Percentiles rank a stretch among this genome's conserved stretches.
phyloP scores from a whole-genome alignment of 2,797 vertebrate species.

The Eospalax fontanierii region DNA sequence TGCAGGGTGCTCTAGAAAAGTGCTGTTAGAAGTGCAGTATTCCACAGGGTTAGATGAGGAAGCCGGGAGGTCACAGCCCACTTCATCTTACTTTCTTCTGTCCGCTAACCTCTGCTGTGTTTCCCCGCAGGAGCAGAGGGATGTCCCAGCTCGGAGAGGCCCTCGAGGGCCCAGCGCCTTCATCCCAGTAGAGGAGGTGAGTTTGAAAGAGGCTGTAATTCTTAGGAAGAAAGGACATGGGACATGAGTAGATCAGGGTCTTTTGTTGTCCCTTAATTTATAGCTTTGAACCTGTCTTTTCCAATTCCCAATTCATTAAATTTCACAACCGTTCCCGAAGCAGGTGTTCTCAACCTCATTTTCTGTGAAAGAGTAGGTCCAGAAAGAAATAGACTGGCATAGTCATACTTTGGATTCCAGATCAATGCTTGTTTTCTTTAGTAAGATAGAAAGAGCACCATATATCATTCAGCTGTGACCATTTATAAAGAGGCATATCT shows the following conservation, averaged over 20 bases:
- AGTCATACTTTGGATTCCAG: background rate
- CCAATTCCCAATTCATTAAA: constrained; percentile 44
- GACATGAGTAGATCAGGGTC: background rate
- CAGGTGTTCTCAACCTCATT: background rate
- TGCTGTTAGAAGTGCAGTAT: background rate
- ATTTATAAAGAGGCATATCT: background rate
- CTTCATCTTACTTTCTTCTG: background rate
- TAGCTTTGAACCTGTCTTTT: constrained; percentile 33
- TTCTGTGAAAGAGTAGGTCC: constrained; percentile 52
- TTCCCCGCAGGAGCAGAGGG: constrained; percentile 89
- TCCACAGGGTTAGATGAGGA: background rate
- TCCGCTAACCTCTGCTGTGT: background rate
- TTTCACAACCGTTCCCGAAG: background rate
- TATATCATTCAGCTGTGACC: constrained; percentile 8
- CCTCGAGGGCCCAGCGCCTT: constrained; percentile 92
- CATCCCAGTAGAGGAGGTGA: constrained; percentile 92
- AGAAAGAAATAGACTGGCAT: background rate
- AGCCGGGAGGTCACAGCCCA: background rate
- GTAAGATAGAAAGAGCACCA: background rate
- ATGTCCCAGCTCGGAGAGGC: constrained; percentile 87
- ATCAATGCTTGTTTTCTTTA: background rate
- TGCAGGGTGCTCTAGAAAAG: background rate
- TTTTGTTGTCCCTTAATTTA: constrained; percentile 38
- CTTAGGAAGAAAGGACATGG: background rate
- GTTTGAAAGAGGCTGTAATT: background rate